Base-by-base conservation (phyloP, 2,888 invertebrate genomes). In the Beris morrisii region DNA sequence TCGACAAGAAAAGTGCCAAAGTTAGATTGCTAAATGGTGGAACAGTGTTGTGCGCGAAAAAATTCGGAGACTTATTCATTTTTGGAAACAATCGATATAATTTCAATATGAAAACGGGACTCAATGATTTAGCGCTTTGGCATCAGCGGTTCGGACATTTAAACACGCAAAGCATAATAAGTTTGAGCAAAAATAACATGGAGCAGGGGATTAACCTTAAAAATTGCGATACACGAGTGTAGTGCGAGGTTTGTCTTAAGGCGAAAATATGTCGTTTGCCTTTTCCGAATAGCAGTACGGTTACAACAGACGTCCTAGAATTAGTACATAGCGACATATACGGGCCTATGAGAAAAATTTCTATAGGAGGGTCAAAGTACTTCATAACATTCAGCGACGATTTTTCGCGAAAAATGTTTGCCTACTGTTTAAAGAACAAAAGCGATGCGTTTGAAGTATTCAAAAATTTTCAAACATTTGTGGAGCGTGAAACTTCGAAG, bases 341-440 rank as follows among this genome's bases (percentile, higher is more conserved):
- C 50, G 71, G 71, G 13, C 71, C 71, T 5, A 67, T 70, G 63
- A 55, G 52, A n/a, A 57, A 50, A 13, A 28, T 30, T 22, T 70
- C 70, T 9, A 11, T 64, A 7, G 69, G 70, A 32, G 67, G 67
- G 38, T 32, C 65, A 1, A 58, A 48, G 48, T 72, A 72, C 59
- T 69, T 71, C 22, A 57, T 66, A 0, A 64, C 68, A 28, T 72
- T 72, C 53, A 66, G 72, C 12, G 72, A 72, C 38, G 72, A 72
- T 50, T 55, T 44, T 48, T 53, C 61, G 9, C n/a, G 65, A 13
- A 63, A 66, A 38, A 56, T 67, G 5, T 67, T 67, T 45, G 66
- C 69, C 1, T 69, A 71, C 32, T 72, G 69, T 38, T 44, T 73
- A 7, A 73, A 69, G 53, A 56, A 64, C 0, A 70, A 69, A 45